phyloP scores from a whole-genome alignment of 2,888 invertebrate genomes.

The Anarsia innoxiella region DNA sequence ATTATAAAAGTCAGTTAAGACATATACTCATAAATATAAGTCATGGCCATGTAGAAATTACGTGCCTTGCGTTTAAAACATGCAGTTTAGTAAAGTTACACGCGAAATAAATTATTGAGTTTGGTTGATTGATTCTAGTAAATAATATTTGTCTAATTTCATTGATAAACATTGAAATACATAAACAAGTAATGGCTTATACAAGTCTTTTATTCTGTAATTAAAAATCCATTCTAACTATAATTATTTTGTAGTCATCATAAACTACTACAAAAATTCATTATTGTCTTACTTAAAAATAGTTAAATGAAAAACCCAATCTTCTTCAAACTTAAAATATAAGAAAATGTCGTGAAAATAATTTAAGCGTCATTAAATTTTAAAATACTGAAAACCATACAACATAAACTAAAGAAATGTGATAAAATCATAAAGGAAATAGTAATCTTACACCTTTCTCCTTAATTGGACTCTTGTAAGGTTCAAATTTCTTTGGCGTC shows the following conservation, averaged over 20 bases:
- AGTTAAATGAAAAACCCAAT: neutral
- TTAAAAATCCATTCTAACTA: too few relatives aligned
- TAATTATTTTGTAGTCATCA: too few relatives aligned
- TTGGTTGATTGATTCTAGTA: too few relatives aligned
- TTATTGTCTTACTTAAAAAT: neutral
- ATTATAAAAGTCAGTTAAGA: neutral
- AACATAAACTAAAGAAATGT: neutral
- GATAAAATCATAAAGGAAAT: slow-evolving; percentile 34
- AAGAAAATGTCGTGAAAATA: too few relatives aligned
- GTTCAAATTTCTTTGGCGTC: slow-evolving; percentile 47
- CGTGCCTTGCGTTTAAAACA: too few relatives aligned
- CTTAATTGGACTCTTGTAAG: slow-evolving; percentile 42
- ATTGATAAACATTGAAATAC: too few relatives aligned
- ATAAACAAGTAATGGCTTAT: too few relatives aligned
- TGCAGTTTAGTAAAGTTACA: too few relatives aligned
- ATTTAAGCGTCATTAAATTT: too few relatives aligned
- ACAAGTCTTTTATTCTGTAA: too few relatives aligned
- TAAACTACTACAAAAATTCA: neutral
- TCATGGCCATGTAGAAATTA: slow-evolving; percentile 4
- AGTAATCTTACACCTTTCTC: slow-evolving; percentile 42
- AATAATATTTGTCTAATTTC: too few relatives aligned
- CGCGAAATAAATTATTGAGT: too few relatives aligned
- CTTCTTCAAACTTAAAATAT: neutral
- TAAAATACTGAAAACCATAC: neutral
- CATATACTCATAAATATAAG: neutral